A percentile compares a stretch with the other conserved stretches of the same genome.
Evolutionary conservation across 2,797 vertebrate species (phyloP).

Genomic region (Intellagama lesueurii): DNA sequence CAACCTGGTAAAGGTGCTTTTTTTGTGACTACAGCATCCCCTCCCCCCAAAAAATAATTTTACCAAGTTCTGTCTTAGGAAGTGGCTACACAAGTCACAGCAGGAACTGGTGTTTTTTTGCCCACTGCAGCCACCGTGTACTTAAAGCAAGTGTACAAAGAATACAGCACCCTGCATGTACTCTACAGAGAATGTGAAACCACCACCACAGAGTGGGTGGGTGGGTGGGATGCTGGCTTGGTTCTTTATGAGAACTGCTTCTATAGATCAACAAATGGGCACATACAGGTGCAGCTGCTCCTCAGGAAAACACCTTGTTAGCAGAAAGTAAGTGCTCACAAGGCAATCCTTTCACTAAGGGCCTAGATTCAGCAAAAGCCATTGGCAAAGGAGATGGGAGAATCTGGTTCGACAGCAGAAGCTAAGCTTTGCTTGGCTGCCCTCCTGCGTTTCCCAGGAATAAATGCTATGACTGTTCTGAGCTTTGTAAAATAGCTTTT

Average conservation of each 20-base stretch:
- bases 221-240: not conserved
- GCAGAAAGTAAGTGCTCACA: not conserved
- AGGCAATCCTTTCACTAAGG: fast-evolving
- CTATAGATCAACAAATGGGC: not conserved
- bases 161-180: too few species aligned
- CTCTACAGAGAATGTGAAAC: not conserved
- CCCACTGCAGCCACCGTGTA: not conserved
- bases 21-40: too few species aligned
- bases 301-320: slow-evolving; percentile 6
- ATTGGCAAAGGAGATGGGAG: not conserved
- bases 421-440: not conserved
- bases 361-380: not conserved
- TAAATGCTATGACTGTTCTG: not conserved
- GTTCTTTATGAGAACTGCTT: not conserved
- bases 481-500: too few species aligned
- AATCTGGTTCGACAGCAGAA: fast-evolving
- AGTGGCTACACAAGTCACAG: not conserved
- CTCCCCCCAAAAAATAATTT: too few species aligned
- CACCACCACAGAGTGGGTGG: not conserved
- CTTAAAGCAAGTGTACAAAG: not conserved
- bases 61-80: too few species aligned
- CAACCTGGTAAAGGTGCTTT: too few species aligned
- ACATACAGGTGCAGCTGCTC: not conserved
- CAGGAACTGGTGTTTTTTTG: not conserved
- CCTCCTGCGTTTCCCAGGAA: not conserved